Evolutionary conservation across 2,113 vertebrate genomes (phyloP), one percentile per base, ranked within the genome.

Genomic region (Paratilapia polleni): DNA sequence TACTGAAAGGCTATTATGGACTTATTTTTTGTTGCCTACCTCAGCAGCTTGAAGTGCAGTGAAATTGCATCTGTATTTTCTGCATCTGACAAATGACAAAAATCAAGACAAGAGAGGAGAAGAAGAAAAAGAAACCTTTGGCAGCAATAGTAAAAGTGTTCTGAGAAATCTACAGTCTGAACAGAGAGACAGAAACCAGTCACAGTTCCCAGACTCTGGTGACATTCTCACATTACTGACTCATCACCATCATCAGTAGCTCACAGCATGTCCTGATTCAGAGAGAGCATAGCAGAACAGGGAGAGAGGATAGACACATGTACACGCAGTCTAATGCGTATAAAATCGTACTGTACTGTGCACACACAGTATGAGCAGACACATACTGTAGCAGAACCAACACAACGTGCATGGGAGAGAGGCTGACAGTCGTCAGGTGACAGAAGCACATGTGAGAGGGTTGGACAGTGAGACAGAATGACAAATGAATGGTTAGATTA

Each of bases 151-250:
- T 9, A 56, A 83, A 31, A 60, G 75, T 81, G 62, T 60, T 54
- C 63, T 54, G 84, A 83, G 47, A 85, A 68, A 70, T 63, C 80
- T 68, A 54, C 78, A 89, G 83, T 66, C 60, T 63, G 75, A 87
- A 63, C 82, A 92, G 85, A 75, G 68, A 70, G 80, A 86, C 77
- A 91, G 60, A 90, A 88, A 88, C 60, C 83, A 91, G 87, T 91
- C 85, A 87, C 91, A 91, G 90, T 80, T 93, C 88, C 63, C 87
- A 90, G 92, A 93, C 87, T 92, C 87, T 90, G 89, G 88, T 93
- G 93, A 93, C 93, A 94, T 94, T 95, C 91, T 93, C 93, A 94
- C 93, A 94, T 94, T 89, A 94, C 91, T 94, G 93, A 95, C 79
- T 95, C 94, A 94, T 89, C 91, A 63, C 86, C 89, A 81, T 88